Base-by-base conservation (phyloP, 2,888 invertebrate species). In the Plusia festucae region DNA sequence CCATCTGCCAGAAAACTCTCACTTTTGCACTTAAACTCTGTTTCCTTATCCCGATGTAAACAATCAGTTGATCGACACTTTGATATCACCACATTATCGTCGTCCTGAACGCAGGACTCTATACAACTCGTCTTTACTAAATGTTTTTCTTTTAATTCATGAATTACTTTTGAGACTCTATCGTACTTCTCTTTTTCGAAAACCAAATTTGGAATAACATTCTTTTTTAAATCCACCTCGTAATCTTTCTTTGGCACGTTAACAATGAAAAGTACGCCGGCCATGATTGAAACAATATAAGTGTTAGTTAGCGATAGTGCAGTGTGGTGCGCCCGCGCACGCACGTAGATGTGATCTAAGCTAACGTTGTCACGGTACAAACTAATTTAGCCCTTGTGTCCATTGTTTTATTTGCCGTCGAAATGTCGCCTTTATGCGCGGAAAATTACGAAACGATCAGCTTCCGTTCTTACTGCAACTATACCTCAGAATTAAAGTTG, bases 261-360 rank as follows among this genome's bases (percentile, higher is more conserved):
- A 15, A 96, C 93, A 34, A 96, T 91, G 74, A 96, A 95, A 49
- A 96, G 85, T n/a, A 96, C 95, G 34, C 96, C 96, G 11, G 96
- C 90, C 96, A 96, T 96, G 59, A 40, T 73, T 57, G 18, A 51
- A 13, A 52, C 44, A 11, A 40, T 57, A 66, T 66, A 30, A 44
- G 51, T 54, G 4, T 16, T 27, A 40, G 54, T 34, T 54, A 34
- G 20, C 51, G 54, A 58, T 65, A 44, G 57, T 40, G 71, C 62
- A 49, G 65, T 59, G 58, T 60, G 27, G 61, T 68, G 72, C 71
- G 73, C 68, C 53, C 65, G 67, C 73, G 65, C 55, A 66, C 34
- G 61, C 57, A 65, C 58, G 60, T 64, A 3, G 55, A 40, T 49
- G 59, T 63, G 77, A 77, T 78, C 70, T 78, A 68, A 72, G 46